These are phyloP conservation scores for Phytoseiulus persimilis DNA, from an alignment of 2,888 invertebrate genomes.

Conservation along the genomic window DNA sequence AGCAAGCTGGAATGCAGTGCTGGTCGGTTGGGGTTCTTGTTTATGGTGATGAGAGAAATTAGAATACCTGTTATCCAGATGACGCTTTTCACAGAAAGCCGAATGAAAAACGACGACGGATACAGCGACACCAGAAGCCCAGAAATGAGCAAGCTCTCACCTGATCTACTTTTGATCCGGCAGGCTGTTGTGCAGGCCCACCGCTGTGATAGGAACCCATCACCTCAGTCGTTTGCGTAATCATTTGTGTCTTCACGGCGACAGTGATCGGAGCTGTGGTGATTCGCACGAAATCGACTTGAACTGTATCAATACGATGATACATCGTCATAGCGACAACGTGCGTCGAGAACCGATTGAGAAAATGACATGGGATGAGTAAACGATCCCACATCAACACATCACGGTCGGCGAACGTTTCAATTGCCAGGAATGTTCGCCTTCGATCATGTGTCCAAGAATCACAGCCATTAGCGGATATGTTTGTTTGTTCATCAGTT, in stretches of 20 bases:
- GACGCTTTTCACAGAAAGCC: neutral
- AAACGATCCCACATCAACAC: neutral
- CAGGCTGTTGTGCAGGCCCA: neutral
- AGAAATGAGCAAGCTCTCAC: neutral
- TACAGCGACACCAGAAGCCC: neutral
- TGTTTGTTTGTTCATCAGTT: neutral
- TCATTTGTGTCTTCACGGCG: neutral
- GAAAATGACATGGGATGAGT: neutral
- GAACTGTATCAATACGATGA: neutral
- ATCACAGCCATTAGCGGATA: neutral
- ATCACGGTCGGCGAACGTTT: neutral
- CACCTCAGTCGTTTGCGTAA: neutral
- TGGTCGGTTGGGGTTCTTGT: neutral
- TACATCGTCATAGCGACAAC: neutral
- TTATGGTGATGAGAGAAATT: neutral
- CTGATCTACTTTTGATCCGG: neutral
- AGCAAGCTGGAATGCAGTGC: neutral
- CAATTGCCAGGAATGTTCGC: neutral
- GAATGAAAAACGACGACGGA: neutral
- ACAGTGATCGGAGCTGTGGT: neutral
- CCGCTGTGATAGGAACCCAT: neutral
- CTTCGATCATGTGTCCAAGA: neutral
- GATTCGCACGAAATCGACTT: neutral
- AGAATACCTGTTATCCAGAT: neutral
- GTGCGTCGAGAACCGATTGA: neutral